phyloP scores from a whole-genome alignment of 2,797 vertebrate genomes.

The Coranthus polyacanthus region DNA sequence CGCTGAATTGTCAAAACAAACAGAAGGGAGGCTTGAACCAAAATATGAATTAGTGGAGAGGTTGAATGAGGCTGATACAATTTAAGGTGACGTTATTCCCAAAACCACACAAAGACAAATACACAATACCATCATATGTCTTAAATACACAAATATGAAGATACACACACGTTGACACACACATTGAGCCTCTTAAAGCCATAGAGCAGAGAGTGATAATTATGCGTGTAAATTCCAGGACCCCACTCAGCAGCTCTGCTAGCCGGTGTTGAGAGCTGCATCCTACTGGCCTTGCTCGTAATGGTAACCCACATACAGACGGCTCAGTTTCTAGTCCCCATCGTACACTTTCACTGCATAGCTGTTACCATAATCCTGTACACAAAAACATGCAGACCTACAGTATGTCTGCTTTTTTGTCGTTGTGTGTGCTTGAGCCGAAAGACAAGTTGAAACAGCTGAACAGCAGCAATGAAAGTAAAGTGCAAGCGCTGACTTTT shows the following conservation, averaged over 20 bases:
- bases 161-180: constrained; percentile 7
- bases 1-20: constrained; percentile 75
- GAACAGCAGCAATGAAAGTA: background rate
- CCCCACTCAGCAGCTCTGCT: constrained; percentile 62
- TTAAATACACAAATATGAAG: constrained; percentile 12
- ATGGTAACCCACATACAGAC: constrained; percentile 63
- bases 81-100: constrained; percentile 61
- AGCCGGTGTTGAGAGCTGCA: constrained; percentile 73
- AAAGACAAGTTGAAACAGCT: no score
- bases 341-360: constrained; percentile 51
- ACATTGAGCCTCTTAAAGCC: constrained; percentile 67
- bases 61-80: constrained; percentile 67
- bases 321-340: constrained; percentile 40
- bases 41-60: constrained; percentile 77
- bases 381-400: constrained; percentile 14
- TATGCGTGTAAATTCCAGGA: constrained; percentile 80
- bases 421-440: background rate
- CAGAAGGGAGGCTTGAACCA: constrained; percentile 64
- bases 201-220: constrained; percentile 74
- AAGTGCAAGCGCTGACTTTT: no score
- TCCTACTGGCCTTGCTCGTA: constrained; percentile 54
- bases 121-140: constrained; percentile 48
- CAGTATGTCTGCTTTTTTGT: constrained; percentile 22
- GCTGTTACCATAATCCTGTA: constrained; percentile 30
- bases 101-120: constrained; percentile 70